Evolutionary conservation across 2,888 invertebrate species (phyloP), one percentile per base, ranked within the genome.

Genomic region (Eurytoma adleriae): DNA sequence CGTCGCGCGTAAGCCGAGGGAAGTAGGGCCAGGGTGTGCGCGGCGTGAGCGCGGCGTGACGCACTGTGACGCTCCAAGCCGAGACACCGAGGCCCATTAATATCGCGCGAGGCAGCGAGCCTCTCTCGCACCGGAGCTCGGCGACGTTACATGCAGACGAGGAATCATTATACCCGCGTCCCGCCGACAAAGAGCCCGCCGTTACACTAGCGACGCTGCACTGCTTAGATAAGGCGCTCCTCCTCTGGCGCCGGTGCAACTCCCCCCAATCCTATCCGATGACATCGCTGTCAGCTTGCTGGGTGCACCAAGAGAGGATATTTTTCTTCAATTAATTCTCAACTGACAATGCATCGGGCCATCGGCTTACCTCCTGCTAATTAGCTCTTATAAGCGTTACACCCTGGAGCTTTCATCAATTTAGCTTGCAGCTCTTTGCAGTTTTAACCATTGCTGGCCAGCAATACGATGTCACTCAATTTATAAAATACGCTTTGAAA

Each of bases 11-110:
- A 40, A 40, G 40, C 4, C 40, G 40, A 40, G 40, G 40, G 40
- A 7, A 3, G 5, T 40, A 7, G 40, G 0, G 3, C 2, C 40
- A 7, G 1, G 40, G 40, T 40, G 40, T 7, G 40, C 40, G 7
- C 40, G 4, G 40, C 40, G 40, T 40, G n/a, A n/a, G n/a, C n/a
- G n/a, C n/a, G n/a, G n/a, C n/a, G n/a, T n/a, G n/a, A n/a, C n/a
- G n/a, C n/a, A n/a, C n/a, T n/a, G n/a, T n/a, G 40, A 40, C 40
- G 4, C 40, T 0, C 7, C 40, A 7, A 3, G 40, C 40, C 40
- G 3, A 40, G 40, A 52, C 68, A 68, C 68, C 54, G 54, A 68
- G 52, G 68, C 54, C 27, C 68, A 68, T 68, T 68, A 68, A 68
- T 54, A 68, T 54, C 52, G 20, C 14, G 27, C 24, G 61, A 12